phyloP scores from a whole-genome alignment of 2,888 invertebrate genomes.

The Spodoptera exigua region DNA sequence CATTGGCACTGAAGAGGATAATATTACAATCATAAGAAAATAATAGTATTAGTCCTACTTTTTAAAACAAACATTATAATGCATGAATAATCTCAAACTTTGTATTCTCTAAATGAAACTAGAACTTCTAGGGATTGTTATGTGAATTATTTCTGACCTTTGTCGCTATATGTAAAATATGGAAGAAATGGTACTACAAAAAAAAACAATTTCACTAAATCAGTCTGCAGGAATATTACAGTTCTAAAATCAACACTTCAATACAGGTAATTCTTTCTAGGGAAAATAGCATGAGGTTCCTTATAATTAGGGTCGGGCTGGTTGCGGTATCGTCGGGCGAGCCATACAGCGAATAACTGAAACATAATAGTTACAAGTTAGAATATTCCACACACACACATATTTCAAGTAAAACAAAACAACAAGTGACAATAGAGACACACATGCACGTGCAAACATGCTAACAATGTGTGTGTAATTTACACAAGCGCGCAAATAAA shows the following conservation, averaged over 20 bases:
- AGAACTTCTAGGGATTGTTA: too few relatives aligned
- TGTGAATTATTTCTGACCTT: not conserved
- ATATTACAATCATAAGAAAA: too few relatives aligned
- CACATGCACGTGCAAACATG: slow-evolving; percentile 50
- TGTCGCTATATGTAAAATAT: slow-evolving; percentile 12
- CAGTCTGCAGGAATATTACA: slow-evolving; percentile 51
- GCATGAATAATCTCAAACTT: too few relatives aligned
- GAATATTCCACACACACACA: not conserved
- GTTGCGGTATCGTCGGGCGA: slow-evolving; percentile 94
- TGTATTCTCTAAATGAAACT: too few relatives aligned
- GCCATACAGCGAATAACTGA: slow-evolving; percentile 94
- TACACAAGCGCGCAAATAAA: slow-evolving; percentile 48
- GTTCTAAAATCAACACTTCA: slow-evolving; percentile 55
- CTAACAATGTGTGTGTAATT: slow-evolving; percentile 29
- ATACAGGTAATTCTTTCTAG: slow-evolving; percentile 88
- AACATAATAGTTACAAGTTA: slow-evolving; percentile 62
- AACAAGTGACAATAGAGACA: slow-evolving; percentile 16
- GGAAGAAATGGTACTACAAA: slow-evolving; percentile 14
- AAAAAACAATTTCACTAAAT: slow-evolving; percentile 43
- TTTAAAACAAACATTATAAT: too few relatives aligned
- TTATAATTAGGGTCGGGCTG: slow-evolving; percentile 93
- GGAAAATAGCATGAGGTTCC: slow-evolving; percentile 93
- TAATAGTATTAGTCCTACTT: too few relatives aligned
- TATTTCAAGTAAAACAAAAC: not conserved
- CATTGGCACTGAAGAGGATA: not conserved